Conservation (phyloP, 2,797 vertebrate genomes). For the Poecilia picta region DNA sequence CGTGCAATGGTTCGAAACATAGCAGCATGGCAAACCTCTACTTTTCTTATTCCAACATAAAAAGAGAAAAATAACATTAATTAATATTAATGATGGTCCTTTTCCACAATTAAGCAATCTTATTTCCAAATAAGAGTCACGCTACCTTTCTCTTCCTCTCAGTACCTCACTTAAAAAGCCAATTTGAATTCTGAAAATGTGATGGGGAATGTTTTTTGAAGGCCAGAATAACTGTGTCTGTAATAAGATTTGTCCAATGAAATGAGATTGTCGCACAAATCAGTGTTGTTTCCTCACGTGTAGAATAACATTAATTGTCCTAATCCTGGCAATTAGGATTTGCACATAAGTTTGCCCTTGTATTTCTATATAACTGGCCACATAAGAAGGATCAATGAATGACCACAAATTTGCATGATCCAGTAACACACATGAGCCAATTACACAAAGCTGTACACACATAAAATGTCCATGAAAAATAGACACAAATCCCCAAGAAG, state of each 20-base stretch:
- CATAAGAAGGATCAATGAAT: no score
- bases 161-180: constrained; percentile 23
- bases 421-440: no score
- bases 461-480: no score
- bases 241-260: background rate
- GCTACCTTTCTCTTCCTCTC: constrained; percentile 23
- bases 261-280: background rate
- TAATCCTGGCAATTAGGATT: no score
- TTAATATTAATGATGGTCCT: constrained; percentile 62
- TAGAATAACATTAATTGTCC: background rate
- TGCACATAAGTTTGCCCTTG: no score
- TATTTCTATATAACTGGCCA: no score
- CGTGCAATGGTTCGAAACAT: constrained; percentile 48
- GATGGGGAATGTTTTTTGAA: background rate
- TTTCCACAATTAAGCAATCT: constrained; percentile 49
- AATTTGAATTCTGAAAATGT: constrained; percentile 27
- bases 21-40: constrained; percentile 42
- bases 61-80: constrained; percentile 48
- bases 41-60: constrained; percentile 52
- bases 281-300: background rate
- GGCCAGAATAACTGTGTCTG: background rate
- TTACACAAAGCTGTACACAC: no score
- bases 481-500: no score
- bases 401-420: no score
- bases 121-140: constrained; percentile 48